Conservation (phyloP, 2,888 invertebrate genomes). For the Agrilus cyanescens region DNA sequence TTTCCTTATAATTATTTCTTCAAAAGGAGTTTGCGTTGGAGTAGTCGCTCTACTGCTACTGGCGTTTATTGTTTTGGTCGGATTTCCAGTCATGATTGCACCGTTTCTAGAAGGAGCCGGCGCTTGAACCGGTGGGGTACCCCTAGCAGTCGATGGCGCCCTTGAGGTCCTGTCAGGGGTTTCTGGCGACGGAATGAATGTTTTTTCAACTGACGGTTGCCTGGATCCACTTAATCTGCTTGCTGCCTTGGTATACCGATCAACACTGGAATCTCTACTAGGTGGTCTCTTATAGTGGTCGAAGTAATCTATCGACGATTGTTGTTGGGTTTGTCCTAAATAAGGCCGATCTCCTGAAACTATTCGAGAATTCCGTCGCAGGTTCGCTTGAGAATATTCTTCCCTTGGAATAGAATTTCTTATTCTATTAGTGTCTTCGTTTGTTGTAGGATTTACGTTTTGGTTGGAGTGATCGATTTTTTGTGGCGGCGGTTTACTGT, state of each 20-base stretch:
- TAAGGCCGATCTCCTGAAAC: conserved; percentile 33
- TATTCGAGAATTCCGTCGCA: conserved; percentile 42
- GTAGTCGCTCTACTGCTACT: conserved; percentile 10
- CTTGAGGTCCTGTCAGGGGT: conserved; percentile 39
- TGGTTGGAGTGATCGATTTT: conserved; percentile 1
- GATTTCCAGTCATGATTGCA: conserved; percentile 47
- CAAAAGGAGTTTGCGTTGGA: conserved; percentile 51
- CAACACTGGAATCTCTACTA: conserved; percentile 77
- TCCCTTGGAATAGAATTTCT: conserved; percentile 21
- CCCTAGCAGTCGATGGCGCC: conserved; percentile 43
- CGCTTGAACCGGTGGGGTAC: conserved; percentile 40
- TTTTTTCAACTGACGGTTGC: conserved; percentile 66
- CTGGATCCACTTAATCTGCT: conserved; percentile 53
- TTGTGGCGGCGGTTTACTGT: too few relatives aligned
- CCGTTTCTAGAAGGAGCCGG: conserved; percentile 48
- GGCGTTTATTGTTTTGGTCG: conserved; percentile 23
- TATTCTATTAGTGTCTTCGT: conserved; percentile 27
- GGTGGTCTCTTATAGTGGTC: conserved; percentile 90
- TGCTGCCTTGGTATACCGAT: conserved; percentile 58
- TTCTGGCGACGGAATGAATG: conserved; percentile 24
- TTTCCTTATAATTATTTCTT: conserved; percentile 70
- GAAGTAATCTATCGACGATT: conserved; percentile 78
- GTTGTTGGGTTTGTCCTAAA: conserved; percentile 35
- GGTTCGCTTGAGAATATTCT: conserved; percentile 25
- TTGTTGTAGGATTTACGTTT: conserved; percentile 7